These are phyloP conservation scores for Drosophila fulvimacula DNA, from an alignment of 2,888 invertebrate species.

Conservation along the genomic window DNA sequence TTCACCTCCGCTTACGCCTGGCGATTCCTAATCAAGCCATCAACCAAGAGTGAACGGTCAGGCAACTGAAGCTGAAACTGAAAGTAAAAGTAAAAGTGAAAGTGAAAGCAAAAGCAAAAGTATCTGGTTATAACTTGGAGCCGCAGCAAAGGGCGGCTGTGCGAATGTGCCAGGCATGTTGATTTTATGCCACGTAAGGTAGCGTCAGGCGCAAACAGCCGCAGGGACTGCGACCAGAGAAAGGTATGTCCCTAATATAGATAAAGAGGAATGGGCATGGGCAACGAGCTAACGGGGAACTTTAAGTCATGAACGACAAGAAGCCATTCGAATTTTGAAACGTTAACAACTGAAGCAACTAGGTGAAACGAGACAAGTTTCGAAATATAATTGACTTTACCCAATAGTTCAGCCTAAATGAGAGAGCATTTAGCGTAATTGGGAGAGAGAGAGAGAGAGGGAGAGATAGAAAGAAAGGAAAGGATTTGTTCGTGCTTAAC, in stretches of 20 bases:
- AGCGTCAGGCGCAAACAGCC: conserved; percentile 43
- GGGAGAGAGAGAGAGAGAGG: not conserved
- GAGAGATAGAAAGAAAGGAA: not conserved
- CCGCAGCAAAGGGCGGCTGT: conserved; percentile 34
- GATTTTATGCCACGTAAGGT: conserved; percentile 51
- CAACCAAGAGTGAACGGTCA: conserved; percentile 38
- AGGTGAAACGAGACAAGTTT: not conserved
- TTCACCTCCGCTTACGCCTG: conserved; percentile 4
- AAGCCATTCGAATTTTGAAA: not conserved
- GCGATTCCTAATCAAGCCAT: conserved; percentile 58
- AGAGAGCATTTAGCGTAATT: not conserved
- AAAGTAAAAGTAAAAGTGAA: conserved; percentile 28
- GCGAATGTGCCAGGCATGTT: conserved; percentile 65
- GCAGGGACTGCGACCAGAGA: conserved; percentile 14
- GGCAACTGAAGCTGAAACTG: conserved; percentile 23
- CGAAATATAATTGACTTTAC: not conserved
- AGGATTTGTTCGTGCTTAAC: not conserved
- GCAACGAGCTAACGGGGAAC: not conserved
- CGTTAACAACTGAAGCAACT: not conserved
- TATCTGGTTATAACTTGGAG: conserved; percentile 36
- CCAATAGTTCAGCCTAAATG: not conserved
- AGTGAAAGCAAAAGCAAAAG: conserved; percentile 33
- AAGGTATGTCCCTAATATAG: not conserved
- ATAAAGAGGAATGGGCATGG: not conserved
- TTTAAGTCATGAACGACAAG: not conserved